These are phyloP conservation scores for Catharus bicknelli DNA, from an alignment of 2,113 vertebrate species.

Conservation along the genomic window DNA sequence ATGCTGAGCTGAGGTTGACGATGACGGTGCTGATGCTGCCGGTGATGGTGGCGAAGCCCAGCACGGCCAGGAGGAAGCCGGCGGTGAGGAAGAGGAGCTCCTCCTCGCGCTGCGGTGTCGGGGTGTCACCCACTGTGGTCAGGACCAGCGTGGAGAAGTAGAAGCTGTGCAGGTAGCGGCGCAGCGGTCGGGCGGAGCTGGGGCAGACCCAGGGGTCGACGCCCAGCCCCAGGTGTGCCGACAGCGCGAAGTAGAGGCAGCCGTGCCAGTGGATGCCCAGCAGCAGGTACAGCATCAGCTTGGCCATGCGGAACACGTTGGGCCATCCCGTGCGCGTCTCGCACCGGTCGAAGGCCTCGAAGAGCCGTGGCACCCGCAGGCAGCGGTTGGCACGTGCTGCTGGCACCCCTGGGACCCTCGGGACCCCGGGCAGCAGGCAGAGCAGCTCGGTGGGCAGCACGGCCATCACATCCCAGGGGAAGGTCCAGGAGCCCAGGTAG, in stretches of 20 bases:
- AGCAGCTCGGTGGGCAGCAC: slow-evolving; percentile 85
- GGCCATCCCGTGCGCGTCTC: slow-evolving; percentile 87
- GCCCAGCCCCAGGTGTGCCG: slow-evolving; percentile 82
- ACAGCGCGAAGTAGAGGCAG: slow-evolving; percentile 90
- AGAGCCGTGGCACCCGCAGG: slow-evolving; percentile 76
- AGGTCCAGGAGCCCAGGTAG: slow-evolving; percentile 78
- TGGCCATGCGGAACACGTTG: slow-evolving; percentile 84
- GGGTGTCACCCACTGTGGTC: slow-evolving; percentile 86
- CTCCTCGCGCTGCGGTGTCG: slow-evolving; percentile 72
- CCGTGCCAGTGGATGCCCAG: slow-evolving; percentile 90
- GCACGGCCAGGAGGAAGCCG: slow-evolving; percentile 87
- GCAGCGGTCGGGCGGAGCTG: slow-evolving; percentile 68
- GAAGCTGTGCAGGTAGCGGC: slow-evolving; percentile 91
- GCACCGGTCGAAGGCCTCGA: slow-evolving; percentile 84
- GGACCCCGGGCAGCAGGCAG: slow-evolving; percentile 72
- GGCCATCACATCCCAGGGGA: slow-evolving; percentile 77
- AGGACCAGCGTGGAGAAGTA: slow-evolving; percentile 90
- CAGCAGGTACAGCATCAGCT: slow-evolving; percentile 88
- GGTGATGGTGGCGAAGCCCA: slow-evolving; percentile 90
- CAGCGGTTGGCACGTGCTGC: slow-evolving; percentile 85
- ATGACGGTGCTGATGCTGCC: slow-evolving; percentile 87
- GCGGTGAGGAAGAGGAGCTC: slow-evolving; percentile 87
- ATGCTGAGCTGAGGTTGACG: slow-evolving; percentile 76
- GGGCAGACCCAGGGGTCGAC: slow-evolving; percentile 88
- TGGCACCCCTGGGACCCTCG: slow-evolving; percentile 40